These are phyloP conservation scores for Cyclopterus lumpus DNA, from an alignment of 2,797 vertebrate species.

Conservation along the genomic window DNA sequence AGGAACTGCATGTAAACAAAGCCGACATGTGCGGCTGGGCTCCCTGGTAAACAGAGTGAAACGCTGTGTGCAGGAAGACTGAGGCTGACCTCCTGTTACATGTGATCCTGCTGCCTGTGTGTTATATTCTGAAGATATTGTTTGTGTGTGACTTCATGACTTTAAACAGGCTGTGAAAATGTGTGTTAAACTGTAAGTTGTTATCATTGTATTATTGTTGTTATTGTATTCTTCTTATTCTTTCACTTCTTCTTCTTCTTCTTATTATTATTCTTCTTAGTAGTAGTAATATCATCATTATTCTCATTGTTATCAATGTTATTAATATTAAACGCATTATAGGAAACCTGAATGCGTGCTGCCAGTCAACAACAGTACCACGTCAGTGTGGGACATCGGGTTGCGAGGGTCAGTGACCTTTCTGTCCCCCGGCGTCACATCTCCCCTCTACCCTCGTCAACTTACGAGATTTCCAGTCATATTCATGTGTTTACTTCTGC, in stretches of 20 bases:
- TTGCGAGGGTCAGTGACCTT: constrained; percentile 49
- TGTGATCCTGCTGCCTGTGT: constrained; percentile 39
- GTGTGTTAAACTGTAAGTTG: not conserved
- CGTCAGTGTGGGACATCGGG: constrained; percentile 22
- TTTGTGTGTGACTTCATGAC: constrained; percentile 9
- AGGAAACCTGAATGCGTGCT: not conserved
- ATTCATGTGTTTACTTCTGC: constrained; percentile 47
- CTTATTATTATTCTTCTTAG: not conserved
- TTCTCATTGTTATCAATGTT: not conserved
- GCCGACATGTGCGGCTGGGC: constrained; percentile 58
- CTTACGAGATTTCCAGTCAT: constrained; percentile 33
- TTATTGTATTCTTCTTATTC: not conserved
- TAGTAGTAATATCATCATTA: not conserved
- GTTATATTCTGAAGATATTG: constrained; percentile 17
- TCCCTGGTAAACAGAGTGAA: constrained; percentile 65
- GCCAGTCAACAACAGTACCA: constrained; percentile 34
- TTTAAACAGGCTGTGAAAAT: not conserved
- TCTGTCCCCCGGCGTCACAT: constrained; percentile 33
- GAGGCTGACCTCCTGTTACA: constrained; percentile 53
- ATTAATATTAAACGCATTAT: not conserved
- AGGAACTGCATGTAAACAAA: constrained; percentile 80
- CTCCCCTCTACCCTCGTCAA: not conserved
- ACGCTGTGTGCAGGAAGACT: constrained; percentile 18
- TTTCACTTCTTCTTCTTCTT: too few species aligned
- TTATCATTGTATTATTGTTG: not conserved